Base-by-base conservation (phyloP, 2,797 vertebrate species). In the Pseudochromis fuscus region DNA sequence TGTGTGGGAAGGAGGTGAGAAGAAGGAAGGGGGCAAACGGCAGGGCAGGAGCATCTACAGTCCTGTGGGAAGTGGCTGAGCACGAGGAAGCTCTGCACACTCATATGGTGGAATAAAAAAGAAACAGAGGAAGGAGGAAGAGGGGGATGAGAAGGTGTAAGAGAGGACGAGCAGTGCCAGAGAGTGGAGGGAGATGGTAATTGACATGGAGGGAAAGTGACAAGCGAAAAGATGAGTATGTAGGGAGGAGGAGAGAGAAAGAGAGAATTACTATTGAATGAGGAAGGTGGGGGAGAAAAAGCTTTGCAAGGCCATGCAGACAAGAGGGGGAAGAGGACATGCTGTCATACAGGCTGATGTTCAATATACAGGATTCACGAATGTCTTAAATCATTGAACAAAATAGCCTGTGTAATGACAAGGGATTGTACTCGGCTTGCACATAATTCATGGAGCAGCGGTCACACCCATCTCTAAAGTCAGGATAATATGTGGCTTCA, bases 161-260 rank as follows among this genome's bases (percentile, higher is more conserved):
- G 72, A 64, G 64, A 69, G 66, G 65, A 57, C 1, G 9, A 77
- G 69, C 37, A 33, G 65, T 37, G 77, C 21, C 61, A 73, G 72
- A 69, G 53, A 66, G 67, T 57, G 62, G 52, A 75, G 62, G 58
- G 73, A 78, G 73, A 72, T 31, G 58, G 75, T 90, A 89, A 87
- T 87, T 91, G 91, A 92, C 84, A 67, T 85, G 81, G 86, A 93
- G 75, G 67, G 72, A 88, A 91, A 91, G 81, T 91, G 90, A 92
- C 87, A 92, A 87, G 88, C 35, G 70, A 86, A 88, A 85, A 89
- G 81, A 90, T 79, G 87, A 85, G 85, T 75, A 64, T 53, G 81
- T 58, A 68, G 80, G 64, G 52, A 86, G 77, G 75, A 81, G 83
- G 66, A 78, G 79, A 81, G 66, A 82, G 83, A 79, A 67, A 76